phyloP scores from a whole-genome alignment of 1,140 invertebrate genomes.

The Drosophila athabasca region DNA sequence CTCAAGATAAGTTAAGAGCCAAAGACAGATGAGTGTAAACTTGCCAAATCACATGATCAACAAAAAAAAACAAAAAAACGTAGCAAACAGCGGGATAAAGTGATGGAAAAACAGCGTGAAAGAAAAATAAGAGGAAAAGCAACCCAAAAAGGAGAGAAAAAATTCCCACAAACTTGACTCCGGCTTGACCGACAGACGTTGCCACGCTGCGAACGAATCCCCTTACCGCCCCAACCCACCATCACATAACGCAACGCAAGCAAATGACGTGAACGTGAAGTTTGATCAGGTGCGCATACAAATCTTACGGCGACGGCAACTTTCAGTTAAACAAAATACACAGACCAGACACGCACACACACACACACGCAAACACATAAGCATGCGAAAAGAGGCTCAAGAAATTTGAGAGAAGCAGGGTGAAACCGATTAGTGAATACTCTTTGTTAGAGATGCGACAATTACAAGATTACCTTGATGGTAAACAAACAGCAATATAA shows the following conservation, averaged over 20 bases:
- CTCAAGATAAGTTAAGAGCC: constrained; percentile 7
- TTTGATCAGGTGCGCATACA: constrained; percentile 81
- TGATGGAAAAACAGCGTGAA: no score
- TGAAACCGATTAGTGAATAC: constrained; percentile 2
- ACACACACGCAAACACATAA: constrained; percentile 1
- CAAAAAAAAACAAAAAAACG: constrained; percentile 39
- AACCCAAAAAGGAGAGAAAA: constrained; percentile 27
- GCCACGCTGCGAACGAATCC: no score
- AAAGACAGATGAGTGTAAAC: constrained; percentile 28
- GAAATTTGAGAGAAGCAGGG: not conserved
- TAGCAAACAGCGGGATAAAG: no score
- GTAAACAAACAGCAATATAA: not conserved
- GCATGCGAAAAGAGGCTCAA: constrained; percentile 14
- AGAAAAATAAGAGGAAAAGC: constrained; percentile 12
- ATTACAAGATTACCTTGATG: no score
- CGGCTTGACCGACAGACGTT: constrained; percentile 47
- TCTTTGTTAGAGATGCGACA: not conserved
- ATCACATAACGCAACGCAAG: constrained; percentile 50
- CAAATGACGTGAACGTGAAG: constrained; percentile 76
- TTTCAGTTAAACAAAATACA: constrained; percentile 71
- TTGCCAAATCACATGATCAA: constrained; percentile 64
- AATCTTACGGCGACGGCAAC: constrained; percentile 74
- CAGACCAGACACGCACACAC: constrained; percentile 18
- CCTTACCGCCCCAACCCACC: no score
- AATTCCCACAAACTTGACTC: constrained; percentile 72